Conservation (phyloP, 2,888 invertebrate species). For the Laspeyria flexula region DNA sequence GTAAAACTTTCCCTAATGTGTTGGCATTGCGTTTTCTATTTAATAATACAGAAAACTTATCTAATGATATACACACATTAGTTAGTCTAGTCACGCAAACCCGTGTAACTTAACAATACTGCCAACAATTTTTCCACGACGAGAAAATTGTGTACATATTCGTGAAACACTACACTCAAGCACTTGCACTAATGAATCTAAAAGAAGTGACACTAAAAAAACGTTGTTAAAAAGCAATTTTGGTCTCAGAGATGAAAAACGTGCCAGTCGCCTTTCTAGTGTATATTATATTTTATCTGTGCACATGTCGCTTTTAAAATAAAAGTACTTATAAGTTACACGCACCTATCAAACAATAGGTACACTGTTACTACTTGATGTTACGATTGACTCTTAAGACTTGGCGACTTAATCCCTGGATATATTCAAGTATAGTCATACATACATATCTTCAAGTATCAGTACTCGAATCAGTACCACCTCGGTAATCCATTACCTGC, state of each 20-base stretch:
- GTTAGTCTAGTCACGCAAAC: conserved; percentile 61
- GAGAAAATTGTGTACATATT: conserved; percentile 65
- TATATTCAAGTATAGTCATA: background rate
- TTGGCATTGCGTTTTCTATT: conserved; percentile 61
- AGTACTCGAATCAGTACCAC: no score
- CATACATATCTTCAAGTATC: conserved; percentile 35
- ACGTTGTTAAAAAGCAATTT: no score
- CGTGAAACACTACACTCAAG: conserved; percentile 10
- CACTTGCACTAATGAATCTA: conserved; percentile 48
- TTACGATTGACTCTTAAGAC: no score
- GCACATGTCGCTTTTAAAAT: no score
- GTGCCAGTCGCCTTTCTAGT: no score
- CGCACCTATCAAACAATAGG: no score
- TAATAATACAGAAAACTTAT: conserved; percentile 58
- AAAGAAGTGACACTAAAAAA: conserved; percentile 26
- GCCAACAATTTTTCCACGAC: conserved; percentile 74
- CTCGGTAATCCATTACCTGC: conserved; percentile 19
- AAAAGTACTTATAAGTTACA: no score
- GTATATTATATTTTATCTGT: no score
- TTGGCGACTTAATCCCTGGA: background rate
- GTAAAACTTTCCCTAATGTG: conserved; percentile 59
- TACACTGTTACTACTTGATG: no score
- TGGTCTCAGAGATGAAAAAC: no score
- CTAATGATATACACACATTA: conserved; percentile 49
- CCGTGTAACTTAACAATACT: conserved; percentile 55